Percentiles rank a stretch among this genome's conserved stretches.
These are phyloP conservation scores for Erebia palarica DNA, from an alignment of 2,888 invertebrate species.

Conservation along the genomic window DNA sequence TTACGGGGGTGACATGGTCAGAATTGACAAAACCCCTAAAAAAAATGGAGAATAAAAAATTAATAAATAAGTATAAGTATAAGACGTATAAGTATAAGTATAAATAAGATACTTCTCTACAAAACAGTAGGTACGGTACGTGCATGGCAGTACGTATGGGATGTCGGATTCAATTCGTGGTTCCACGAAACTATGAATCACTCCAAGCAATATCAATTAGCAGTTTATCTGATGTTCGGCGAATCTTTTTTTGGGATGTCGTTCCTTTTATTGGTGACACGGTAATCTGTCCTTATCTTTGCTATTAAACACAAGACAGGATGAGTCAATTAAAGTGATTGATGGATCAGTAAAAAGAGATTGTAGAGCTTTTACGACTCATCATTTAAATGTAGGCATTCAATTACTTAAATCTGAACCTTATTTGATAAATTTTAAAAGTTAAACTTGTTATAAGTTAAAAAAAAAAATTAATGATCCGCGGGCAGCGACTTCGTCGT, in stretches of 20 bases:
- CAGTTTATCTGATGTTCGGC: constrained; percentile 14
- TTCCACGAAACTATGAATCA: constrained; percentile 19
- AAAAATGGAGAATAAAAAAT: too few relatives aligned
- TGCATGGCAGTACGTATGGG: too few relatives aligned
- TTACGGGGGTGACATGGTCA: too few relatives aligned
- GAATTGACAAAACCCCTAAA: too few relatives aligned
- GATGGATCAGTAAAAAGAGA: constrained; percentile 13
- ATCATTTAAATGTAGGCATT: constrained; percentile 1
- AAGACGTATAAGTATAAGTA: too few relatives aligned
- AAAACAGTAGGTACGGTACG: too few relatives aligned
- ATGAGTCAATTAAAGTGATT: constrained; percentile 28
- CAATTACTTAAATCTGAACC: too few relatives aligned
- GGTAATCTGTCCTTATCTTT: constrained; percentile 5
- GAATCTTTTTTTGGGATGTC: constrained; percentile 1
- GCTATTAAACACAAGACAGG: constrained; percentile 14
- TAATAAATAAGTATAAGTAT: too few relatives aligned
- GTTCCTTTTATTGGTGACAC: constrained; percentile 4
- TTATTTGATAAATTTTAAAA: not conserved
- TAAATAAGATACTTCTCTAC: too few relatives aligned
- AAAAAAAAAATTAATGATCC: too few relatives aligned
- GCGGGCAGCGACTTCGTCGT: too few relatives aligned
- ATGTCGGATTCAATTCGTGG: not conserved
- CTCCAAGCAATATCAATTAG: constrained; percentile 20
- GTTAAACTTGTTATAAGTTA: too few relatives aligned
- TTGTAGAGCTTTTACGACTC: not conserved